Conservation (phyloP, 1,140 invertebrate species). For the Ptiloglossa arizonensis region DNA sequence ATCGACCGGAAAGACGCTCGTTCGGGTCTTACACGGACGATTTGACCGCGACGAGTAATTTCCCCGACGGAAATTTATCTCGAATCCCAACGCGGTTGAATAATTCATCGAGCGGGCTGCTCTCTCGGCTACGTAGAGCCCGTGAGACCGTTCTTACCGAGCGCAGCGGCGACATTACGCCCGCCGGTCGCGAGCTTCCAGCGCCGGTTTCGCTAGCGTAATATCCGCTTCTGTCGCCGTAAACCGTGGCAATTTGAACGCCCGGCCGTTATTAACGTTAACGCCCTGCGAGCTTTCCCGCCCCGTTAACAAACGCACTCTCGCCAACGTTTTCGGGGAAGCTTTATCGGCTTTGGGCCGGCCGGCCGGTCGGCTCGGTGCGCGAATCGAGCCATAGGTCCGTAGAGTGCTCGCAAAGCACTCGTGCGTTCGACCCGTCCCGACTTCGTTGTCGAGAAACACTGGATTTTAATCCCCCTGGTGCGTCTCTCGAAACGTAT, state of each 20-base stretch:
- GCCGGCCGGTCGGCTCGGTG: too few species aligned
- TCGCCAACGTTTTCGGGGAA: too few species aligned
- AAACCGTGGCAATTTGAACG: slow-evolving; percentile 6
- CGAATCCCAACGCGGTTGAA: slow-evolving; percentile 27
- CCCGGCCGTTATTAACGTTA: neutral
- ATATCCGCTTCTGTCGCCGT: slow-evolving; percentile 6
- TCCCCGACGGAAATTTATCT: slow-evolving; percentile 27
- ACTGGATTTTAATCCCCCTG: too few species aligned
- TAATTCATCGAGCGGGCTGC: slow-evolving; percentile 38
- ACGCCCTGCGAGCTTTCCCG: neutral
- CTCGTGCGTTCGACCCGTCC: too few species aligned
- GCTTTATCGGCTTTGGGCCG: too few species aligned
- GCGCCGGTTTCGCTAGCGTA: neutral
- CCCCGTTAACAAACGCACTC: slow-evolving; percentile 1
- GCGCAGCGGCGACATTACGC: neutral
- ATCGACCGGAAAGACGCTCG: neutral
- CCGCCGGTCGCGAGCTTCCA: neutral
- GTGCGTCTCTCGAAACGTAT: too few species aligned
- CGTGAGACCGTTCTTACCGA: slow-evolving; percentile 23
- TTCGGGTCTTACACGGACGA: slow-evolving; percentile 5
- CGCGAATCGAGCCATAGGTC: too few species aligned
- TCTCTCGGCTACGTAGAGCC: neutral
- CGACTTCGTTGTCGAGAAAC: too few species aligned
- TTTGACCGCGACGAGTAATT: slow-evolving; percentile 37
- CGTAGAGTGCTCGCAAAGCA: too few species aligned